Conservation (phyloP, 2,888 invertebrate species). For the Phlogophora meticulosa region DNA sequence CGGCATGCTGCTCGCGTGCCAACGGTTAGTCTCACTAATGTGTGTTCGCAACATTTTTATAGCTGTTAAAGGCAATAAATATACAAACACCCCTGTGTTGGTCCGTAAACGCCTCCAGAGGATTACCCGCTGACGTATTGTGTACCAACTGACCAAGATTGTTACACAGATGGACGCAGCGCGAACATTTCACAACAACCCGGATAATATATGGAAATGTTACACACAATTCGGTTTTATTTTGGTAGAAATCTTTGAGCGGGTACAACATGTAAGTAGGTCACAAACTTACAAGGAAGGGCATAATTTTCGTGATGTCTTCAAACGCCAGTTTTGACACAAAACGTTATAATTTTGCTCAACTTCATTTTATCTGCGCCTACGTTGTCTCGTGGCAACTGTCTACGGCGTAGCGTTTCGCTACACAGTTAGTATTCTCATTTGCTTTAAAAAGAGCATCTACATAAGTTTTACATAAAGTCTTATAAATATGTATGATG, state of each 20-base stretch:
- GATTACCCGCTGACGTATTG: slow-evolving; percentile 76
- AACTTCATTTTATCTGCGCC: slow-evolving; percentile 47
- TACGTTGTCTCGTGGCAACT: slow-evolving; percentile 54
- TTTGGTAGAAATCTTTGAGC: slow-evolving; percentile 36
- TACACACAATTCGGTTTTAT: slow-evolving; percentile 44
- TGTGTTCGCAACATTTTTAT: slow-evolving; percentile 85
- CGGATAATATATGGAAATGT: slow-evolving; percentile 50
- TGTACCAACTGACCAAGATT: slow-evolving; percentile 68
- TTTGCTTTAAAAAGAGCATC: slow-evolving; percentile 52
- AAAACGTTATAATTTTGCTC: slow-evolving; percentile 54
- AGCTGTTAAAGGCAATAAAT: slow-evolving; percentile 82
- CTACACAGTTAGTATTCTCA: slow-evolving; percentile 43
- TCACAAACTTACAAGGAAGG: slow-evolving; percentile 44
- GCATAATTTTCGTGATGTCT: slow-evolving; percentile 45
- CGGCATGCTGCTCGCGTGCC: slow-evolving; percentile 82
- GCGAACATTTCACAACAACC: slow-evolving; percentile 33
- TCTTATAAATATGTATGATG: slow-evolving; percentile 55
- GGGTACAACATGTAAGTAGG: slow-evolving; percentile 47
- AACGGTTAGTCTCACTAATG: slow-evolving; percentile 83
- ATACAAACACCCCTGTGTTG: slow-evolving; percentile 60
- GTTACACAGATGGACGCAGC: slow-evolving; percentile 40
- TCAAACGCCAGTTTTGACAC: slow-evolving; percentile 53
- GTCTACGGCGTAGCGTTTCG: slow-evolving; percentile 58
- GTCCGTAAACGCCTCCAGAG: slow-evolving; percentile 66
- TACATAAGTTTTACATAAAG: slow-evolving; percentile 56